Conservation (phyloP, 2,113 vertebrate species). For the Rostratula benghalensis region DNA sequence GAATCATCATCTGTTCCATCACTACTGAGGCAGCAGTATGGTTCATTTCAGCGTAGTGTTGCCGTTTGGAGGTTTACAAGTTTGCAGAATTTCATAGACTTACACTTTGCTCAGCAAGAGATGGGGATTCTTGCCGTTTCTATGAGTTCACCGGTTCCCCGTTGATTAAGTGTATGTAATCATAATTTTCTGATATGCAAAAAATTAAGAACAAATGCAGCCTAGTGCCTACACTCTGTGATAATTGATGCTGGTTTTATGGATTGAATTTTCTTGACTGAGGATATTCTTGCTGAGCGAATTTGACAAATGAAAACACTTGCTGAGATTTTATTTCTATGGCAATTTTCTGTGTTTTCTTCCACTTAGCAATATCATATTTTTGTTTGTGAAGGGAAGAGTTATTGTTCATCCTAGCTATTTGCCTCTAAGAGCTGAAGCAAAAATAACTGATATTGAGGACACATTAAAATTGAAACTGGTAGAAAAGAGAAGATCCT, state of each 20-base stretch:
- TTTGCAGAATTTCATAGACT: neutral
- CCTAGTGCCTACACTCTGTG: neutral
- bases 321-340: slow-evolving; percentile 25
- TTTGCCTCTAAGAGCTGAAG: slow-evolving; percentile 1
- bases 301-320: slow-evolving; percentile 46
- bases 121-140: neutral
- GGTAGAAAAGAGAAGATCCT: neutral
- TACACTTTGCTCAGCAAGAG: neutral
- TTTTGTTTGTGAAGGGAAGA: slow-evolving; percentile 32
- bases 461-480: slow-evolving; percentile 29
- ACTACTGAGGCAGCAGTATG: neutral
- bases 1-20: neutral
- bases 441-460: slow-evolving; percentile 50
- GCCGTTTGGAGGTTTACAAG: neutral
- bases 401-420: slow-evolving; percentile 1
- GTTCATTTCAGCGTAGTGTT: neutral
- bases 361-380: neutral
- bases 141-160: rapidly evolving
- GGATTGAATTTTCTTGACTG: slow-evolving; percentile 15
- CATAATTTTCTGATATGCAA: neutral
- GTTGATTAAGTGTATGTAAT: neutral
- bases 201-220: slow-evolving; percentile 6
- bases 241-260: slow-evolving; percentile 28
- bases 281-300: slow-evolving; percentile 7
- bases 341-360: slow-evolving; percentile 24